Conservation (phyloP, 1,140 invertebrate genomes). For the Doryteuthis pealeii region DNA sequence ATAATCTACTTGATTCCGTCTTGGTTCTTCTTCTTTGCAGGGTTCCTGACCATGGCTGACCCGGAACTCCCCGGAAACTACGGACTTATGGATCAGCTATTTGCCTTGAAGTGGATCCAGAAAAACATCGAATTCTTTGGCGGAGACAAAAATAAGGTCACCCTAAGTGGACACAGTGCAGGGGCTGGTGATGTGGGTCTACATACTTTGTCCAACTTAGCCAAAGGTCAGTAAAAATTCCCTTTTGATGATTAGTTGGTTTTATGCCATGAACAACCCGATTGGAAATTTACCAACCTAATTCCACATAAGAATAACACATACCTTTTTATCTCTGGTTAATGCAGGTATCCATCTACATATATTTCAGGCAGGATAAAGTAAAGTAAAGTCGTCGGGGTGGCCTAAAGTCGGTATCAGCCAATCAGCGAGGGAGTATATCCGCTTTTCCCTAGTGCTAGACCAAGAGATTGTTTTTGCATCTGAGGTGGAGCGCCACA, state of each 20-base stretch:
- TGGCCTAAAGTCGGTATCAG: too few relatives aligned
- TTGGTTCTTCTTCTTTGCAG: slow-evolving; percentile 13
- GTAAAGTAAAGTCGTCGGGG: too few relatives aligned
- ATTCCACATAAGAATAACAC: too few relatives aligned
- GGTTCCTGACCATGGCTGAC: slow-evolving; percentile 21
- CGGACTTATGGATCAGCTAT: slow-evolving; percentile 44
- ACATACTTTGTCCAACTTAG: slow-evolving; percentile 25
- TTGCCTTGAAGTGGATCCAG: slow-evolving; percentile 43
- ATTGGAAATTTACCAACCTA: too few relatives aligned
- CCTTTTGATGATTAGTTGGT: too few relatives aligned
- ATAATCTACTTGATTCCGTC: too few relatives aligned
- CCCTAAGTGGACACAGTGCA: slow-evolving; percentile 40
- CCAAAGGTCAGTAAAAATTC: slow-evolving; percentile 27
- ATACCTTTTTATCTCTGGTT: too few relatives aligned
- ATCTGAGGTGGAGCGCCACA: too few relatives aligned
- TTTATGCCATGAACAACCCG: slow-evolving; percentile 13
- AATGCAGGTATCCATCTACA: slow-evolving; percentile 2
- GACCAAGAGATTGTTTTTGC: too few relatives aligned
- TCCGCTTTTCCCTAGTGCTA: too few relatives aligned
- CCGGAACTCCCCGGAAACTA: slow-evolving; percentile 37
- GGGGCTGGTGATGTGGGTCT: slow-evolving; percentile 32
- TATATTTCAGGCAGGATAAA: not conserved
- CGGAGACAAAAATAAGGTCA: slow-evolving; percentile 40
- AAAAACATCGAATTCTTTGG: slow-evolving; percentile 47
- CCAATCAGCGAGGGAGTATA: too few relatives aligned